Evolutionary conservation across 1,140 invertebrate genomes (phyloP), one percentile per base, ranked within the genome.

Genomic region (Hylaeus anthracinus): DNA sequence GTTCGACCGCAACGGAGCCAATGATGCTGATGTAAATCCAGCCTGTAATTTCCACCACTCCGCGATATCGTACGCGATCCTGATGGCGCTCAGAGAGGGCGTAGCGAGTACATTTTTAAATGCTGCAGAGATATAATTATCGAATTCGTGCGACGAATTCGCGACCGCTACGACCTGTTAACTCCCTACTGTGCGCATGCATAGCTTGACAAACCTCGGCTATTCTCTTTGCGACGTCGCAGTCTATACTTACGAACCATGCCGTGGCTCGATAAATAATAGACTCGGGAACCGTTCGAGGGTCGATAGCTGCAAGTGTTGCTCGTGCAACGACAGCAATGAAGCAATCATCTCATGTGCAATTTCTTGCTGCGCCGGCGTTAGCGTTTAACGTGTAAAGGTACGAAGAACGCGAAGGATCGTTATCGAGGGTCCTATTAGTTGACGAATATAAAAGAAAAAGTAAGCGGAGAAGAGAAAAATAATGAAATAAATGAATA

Each of bases 191-290:
- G 2, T 10, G 15, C 37, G 10, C 15, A 10, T 5, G 3, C 43
- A 51, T 67, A 6, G 55, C 39, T 53, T 56, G 3, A 53, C 15
- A 15, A 60, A 63, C 4, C 39, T 63, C 15, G 51, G 41, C 12
- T 72, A 72, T 71, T 78, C 76, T 61, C 67, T 71, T 78, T 72
- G 76, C 9, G 15, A 10, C 5, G 58, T 10, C 37, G 12, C 58
- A 63, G 39, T 2, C 75, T 41, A 56, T 63, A 72, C 67, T 78
- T 63, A 72, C 4, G 56, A 26, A 1, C 9, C n/a, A 26, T 2
- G 37, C 43, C 41, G 3, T 1, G n/a, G 55, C 12, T 61, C 55
- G 9, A 53, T 65, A 12, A 43, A 71, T 77, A 26, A 53, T 77
- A 61, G 14, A 8, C 10, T 14, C 37, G 8, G 58, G 14, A 39